Conservation (phyloP, 2,113 vertebrate genomes). For the Amphiprion percula region DNA sequence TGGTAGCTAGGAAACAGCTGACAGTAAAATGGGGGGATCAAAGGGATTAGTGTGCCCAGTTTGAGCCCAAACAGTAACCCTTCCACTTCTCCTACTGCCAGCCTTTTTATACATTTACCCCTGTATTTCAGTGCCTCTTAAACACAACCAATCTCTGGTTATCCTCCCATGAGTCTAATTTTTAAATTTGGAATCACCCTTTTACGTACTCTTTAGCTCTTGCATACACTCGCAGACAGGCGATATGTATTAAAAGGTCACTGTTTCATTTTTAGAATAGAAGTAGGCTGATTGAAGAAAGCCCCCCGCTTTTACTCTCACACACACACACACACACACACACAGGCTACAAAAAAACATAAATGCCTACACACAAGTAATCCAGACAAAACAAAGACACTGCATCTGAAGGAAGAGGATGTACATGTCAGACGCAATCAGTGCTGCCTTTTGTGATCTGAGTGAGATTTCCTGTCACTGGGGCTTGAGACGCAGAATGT, state of each 20-base stretch:
- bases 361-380: conserved; percentile 56
- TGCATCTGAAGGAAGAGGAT: conserved; percentile 70
- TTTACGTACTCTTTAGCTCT: conserved; percentile 53
- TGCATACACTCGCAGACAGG: conserved; percentile 55
- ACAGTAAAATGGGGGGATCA: conserved; percentile 83
- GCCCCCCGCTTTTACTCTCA: not conserved
- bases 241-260: conserved; percentile 72
- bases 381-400: conserved; percentile 80
- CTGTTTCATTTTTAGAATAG: conserved; percentile 44
- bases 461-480: conserved; percentile 82
- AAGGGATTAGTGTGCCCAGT: conserved; percentile 78
- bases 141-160: conserved; percentile 32
- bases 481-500: conserved; percentile 66
- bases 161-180: conserved; percentile 54
- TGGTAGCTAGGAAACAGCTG: conserved; percentile 82
- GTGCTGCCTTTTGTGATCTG: conserved; percentile 74
- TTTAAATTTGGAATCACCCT: conserved; percentile 62
- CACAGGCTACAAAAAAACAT: conserved; percentile 29
- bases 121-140: conserved; percentile 38
- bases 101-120: conserved; percentile 61
- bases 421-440: conserved; percentile 81
- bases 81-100: conserved; percentile 59
- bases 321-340: conserved; percentile 38
- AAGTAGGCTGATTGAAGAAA: conserved; percentile 34
- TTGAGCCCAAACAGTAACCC: conserved; percentile 79